These are phyloP conservation scores for Petrocephalus zakoni DNA, from an alignment of 2,113 vertebrate species.

Conservation along the genomic window DNA sequence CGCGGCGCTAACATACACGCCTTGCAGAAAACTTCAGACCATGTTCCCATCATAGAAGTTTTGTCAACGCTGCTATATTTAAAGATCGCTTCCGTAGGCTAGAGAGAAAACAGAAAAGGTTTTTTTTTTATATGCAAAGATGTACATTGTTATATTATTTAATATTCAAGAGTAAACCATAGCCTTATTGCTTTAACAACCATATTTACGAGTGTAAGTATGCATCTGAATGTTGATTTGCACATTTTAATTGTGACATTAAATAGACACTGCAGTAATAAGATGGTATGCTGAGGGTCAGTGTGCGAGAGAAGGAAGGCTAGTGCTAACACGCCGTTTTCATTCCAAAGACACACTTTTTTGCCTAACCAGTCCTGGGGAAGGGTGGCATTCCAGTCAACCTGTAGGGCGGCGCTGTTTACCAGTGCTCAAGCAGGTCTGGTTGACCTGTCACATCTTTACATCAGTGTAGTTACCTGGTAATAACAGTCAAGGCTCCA, in stretches of 20 bases:
- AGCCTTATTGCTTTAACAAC: conserved; percentile 1
- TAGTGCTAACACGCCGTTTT: background rate
- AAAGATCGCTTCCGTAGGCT: conserved; percentile 1
- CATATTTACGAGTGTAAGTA: conserved; percentile 10
- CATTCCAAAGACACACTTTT: background rate
- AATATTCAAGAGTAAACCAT: conserved; percentile 18
- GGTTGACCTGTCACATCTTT: background rate
- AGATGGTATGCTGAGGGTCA: background rate
- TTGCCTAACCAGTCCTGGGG: background rate
- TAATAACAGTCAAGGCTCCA: background rate
- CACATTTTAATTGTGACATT: background rate
- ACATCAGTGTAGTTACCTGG: background rate
- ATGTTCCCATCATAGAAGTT: background rate
- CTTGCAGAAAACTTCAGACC: background rate
- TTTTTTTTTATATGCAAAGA: conserved; percentile 12
- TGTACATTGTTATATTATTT: conserved; percentile 1
- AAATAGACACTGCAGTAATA: background rate
- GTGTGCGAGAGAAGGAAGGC: background rate
- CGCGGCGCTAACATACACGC: background rate
- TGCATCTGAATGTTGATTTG: conserved; percentile 14
- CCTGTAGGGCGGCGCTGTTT: background rate
- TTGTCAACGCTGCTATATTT: conserved; percentile 26
- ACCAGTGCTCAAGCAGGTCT: background rate
- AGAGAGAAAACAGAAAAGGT: background rate
- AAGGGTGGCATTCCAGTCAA: background rate